Conservation (phyloP, 2,888 invertebrate species). For the Brachycybe producta region DNA sequence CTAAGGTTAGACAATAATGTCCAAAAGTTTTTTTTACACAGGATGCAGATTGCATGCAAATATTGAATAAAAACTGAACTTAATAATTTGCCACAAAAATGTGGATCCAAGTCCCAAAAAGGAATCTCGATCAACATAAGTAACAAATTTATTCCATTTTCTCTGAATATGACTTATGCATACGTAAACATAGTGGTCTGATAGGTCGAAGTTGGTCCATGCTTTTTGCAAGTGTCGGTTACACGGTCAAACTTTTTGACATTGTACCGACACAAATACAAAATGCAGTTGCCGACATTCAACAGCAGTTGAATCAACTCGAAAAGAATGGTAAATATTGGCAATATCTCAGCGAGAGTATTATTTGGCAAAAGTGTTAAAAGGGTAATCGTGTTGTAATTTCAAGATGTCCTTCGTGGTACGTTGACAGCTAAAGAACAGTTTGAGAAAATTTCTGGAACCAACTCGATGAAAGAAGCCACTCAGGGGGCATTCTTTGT, state of each 20-base stretch:
- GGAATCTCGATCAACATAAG: too few species aligned
- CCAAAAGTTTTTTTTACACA: too few species aligned
- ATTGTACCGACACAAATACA: constrained; percentile 60
- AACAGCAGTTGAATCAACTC: constrained; percentile 2
- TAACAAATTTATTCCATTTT: too few species aligned
- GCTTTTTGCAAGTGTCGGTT: constrained; percentile 86
- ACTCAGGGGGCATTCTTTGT: constrained; percentile 64
- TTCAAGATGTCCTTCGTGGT: constrained; percentile 51
- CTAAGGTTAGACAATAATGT: too few species aligned
- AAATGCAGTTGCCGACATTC: constrained; percentile 57
- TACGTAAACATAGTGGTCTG: constrained; percentile 85
- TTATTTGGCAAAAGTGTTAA: neutral
- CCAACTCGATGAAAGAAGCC: constrained; percentile 52
- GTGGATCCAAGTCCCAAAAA: too few species aligned
- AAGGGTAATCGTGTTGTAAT: neutral
- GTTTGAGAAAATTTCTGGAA: constrained; percentile 61
- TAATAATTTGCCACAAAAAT: too few species aligned
- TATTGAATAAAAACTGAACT: too few species aligned
- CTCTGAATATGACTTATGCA: too few species aligned
- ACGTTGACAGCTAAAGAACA: constrained; percentile 58
- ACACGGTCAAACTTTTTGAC: constrained; percentile 75
- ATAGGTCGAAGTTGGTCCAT: constrained; percentile 96
- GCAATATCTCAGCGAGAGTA: neutral
- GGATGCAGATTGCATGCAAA: too few species aligned
- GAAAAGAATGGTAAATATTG: constrained; percentile 43